These are phyloP conservation scores for Arge pagana DNA, from an alignment of 2,888 invertebrate species.

Conservation along the genomic window DNA sequence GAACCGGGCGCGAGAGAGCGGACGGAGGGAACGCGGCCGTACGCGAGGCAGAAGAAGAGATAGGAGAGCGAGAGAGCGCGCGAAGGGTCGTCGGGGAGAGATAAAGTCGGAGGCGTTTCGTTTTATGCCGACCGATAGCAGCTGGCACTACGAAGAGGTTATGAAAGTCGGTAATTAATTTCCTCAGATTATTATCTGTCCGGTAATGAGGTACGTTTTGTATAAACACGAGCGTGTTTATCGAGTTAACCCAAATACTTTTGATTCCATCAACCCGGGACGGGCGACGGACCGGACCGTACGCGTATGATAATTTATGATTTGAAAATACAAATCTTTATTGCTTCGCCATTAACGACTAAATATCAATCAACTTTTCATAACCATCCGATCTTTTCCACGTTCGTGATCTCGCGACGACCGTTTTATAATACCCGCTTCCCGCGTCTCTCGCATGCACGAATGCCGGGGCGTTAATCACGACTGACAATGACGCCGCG, in stretches of 20 bases:
- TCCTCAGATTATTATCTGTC: constrained; percentile 7
- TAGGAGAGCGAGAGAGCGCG: constrained; percentile 10
- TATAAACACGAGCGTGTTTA: constrained; percentile 8
- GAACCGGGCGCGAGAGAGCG: constrained; percentile 28
- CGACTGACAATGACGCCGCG: too few relatives aligned
- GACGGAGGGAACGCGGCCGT: constrained; percentile 17
- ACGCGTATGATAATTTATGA: background rate
- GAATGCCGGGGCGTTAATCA: too few relatives aligned
- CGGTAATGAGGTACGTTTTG: constrained; percentile 17
- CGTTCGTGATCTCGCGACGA: too few relatives aligned
- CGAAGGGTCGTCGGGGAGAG: constrained; percentile 27
- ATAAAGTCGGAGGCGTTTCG: constrained; percentile 17
- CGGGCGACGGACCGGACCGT: too few relatives aligned
- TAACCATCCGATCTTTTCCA: too few relatives aligned
- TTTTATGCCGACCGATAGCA: too few relatives aligned
- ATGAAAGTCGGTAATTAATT: constrained; percentile 20
- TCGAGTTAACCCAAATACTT: constrained; percentile 21
- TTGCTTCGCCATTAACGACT: too few relatives aligned
- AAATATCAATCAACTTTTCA: too few relatives aligned
- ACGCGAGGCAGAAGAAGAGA: constrained; percentile 22
- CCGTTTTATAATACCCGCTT: too few relatives aligned
- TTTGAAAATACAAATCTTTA: too few relatives aligned
- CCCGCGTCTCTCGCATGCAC: too few relatives aligned
- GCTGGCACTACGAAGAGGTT: too few relatives aligned
- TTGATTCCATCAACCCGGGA: constrained; percentile 12